Evolutionary conservation across 2,797 vertebrate genomes (phyloP).

Genomic region (Acipenser oxyrinchus): DNA sequence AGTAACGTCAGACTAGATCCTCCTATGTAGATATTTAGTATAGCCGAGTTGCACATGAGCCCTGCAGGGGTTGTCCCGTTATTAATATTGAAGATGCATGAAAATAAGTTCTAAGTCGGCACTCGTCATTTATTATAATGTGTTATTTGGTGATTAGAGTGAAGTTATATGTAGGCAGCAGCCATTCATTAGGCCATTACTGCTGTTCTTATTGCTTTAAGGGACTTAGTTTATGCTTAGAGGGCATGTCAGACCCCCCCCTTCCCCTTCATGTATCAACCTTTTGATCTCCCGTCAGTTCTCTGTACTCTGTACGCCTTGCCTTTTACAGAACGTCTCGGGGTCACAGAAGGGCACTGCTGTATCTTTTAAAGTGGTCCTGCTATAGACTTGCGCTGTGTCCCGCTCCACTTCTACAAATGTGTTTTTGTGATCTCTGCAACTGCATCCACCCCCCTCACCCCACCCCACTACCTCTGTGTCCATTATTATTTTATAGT

Average conservation of each 20-base stretch:
- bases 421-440: conserved; percentile 65
- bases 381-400: conserved; percentile 50
- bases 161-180: neutral
- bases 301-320: conserved; percentile 60
- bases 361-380: conserved; percentile 49
- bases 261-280: conserved; percentile 85
- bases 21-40: no score
- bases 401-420: conserved; percentile 57
- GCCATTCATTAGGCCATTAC: conserved; percentile 17
- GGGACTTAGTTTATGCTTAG: conserved; percentile 77
- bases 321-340: conserved; percentile 60
- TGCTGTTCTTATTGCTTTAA: conserved; percentile 71
- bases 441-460: conserved; percentile 16
- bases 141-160: no score
- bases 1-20: no score
- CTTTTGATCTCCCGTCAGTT: conserved; percentile 89
- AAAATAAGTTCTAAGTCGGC: no score
- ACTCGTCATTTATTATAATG: no score
- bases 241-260: conserved; percentile 82
- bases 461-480: conserved; percentile 60
- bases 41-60: no score
- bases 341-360: conserved; percentile 65
- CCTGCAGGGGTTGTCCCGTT: no score
- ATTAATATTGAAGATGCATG: no score
- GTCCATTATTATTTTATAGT: conserved; percentile 98